Evolutionary conservation across 2,113 vertebrate species (phyloP), one percentile per base, ranked within the genome.

Genomic region (Callaeas wilsoni): DNA sequence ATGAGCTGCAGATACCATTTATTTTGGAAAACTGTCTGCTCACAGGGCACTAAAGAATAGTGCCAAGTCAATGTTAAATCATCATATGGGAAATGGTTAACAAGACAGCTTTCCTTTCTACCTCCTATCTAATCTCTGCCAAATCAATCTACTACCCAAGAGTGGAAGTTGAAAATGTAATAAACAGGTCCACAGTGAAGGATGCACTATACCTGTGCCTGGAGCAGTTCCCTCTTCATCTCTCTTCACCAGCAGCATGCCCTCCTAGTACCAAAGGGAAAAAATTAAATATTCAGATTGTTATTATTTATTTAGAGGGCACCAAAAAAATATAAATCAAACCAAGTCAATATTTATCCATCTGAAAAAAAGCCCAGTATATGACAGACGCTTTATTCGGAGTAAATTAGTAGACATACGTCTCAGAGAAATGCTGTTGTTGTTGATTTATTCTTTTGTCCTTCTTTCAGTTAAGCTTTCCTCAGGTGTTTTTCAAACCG

Each of bases 321-420:
- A 88, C 47, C 17, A 32, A 19, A 59, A 71, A 73, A 91, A 89
- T n/a, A n/a, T n/a, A 83, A 80, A 84, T 89, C 89, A 94, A 94
- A 94, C 83, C 88, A 84, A 91, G 92, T 92, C 93, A 96, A 96
- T 96, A 95, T 96, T 97, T 96, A 96, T 92, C 88, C 90, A 84
- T 68, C 90, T 81, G 85, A 96, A 94, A 93, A 91, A 84, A 84
- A 93, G 44, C 53, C 76, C 64, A 82, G 68, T 87, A 37, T 90
- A 95, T 81, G 80, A 70, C 94, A 96, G 85, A 77, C 1, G 1
- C 56, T 96, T 95, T 93, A 95, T 93, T 96, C 9, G 10, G 80
- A 37, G 44, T 96, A 93, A 95, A 97, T 93, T 96, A 84, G 88
- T 65, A 94, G 92, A 89, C 74, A 64, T 83, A 84, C 75, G 83